These are phyloP conservation scores for Mus minutoides DNA, from an alignment of 2,797 vertebrate species.

Conservation along the genomic window DNA sequence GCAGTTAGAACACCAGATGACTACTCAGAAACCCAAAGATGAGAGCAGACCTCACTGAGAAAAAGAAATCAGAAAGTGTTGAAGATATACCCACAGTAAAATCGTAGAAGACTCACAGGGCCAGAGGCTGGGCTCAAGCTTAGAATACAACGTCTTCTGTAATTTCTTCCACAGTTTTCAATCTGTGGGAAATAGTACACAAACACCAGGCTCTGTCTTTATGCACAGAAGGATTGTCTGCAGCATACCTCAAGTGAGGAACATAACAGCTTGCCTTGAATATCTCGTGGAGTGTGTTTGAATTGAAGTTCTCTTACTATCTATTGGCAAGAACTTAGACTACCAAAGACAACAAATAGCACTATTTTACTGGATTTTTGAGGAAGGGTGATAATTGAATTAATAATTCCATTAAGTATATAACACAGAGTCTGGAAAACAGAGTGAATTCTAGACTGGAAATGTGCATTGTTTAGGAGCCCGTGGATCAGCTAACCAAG, in stretches of 20 bases:
- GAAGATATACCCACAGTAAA: fast-evolving
- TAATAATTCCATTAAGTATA: not conserved
- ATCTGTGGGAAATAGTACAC: not conserved
- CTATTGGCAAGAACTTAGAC: not conserved
- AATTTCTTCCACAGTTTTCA: not conserved
- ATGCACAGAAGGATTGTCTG: not conserved
- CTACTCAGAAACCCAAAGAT: constrained; percentile 19
- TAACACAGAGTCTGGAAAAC: not conserved
- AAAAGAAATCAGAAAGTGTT: not conserved
- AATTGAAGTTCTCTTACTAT: not conserved
- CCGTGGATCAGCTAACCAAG: not conserved
- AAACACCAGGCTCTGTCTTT: not conserved
- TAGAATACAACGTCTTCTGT: not conserved
- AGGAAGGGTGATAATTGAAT: not conserved
- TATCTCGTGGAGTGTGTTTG: not conserved
- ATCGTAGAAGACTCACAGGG: fast-evolving
- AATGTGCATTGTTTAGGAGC: not conserved
- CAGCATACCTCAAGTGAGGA: not conserved
- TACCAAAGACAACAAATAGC: not conserved
- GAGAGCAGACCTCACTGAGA: not conserved
- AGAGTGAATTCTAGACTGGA: not conserved
- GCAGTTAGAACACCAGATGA: constrained; percentile 43
- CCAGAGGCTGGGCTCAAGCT: not conserved
- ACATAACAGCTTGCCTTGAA: not conserved
- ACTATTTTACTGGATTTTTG: not conserved